A percentile compares a stretch with the other conserved stretches of the same genome.
These are phyloP conservation scores for Choristoneura rosaceana DNA, from an alignment of 2,888 invertebrate species.

Conservation along the genomic window DNA sequence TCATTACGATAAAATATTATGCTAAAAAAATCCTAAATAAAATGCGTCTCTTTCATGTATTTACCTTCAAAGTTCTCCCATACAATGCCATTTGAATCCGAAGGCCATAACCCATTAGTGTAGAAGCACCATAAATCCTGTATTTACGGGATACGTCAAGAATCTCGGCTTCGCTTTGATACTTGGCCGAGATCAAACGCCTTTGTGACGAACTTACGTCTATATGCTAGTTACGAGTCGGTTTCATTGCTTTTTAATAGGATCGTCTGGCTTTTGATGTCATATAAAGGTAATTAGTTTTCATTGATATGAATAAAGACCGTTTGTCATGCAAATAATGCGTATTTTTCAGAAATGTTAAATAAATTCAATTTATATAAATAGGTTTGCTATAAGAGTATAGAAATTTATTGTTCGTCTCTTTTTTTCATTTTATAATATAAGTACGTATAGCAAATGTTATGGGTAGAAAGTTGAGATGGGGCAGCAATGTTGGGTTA, in stretches of 20 bases:
- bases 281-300: not conserved
- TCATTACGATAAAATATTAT: no score
- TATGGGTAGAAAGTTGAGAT: no score
- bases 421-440: no score
- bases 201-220: not conserved
- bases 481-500: no score
- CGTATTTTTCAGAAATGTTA: no score
- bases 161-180: conserved; percentile 30
- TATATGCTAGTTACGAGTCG: not conserved
- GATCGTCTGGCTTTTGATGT: conserved; percentile 7
- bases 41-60: no score
- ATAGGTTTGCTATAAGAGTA: no score
- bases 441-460: no score
- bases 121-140: conserved; percentile 37
- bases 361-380: no score
- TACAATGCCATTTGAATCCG: not conserved
- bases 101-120: conserved; percentile 33
- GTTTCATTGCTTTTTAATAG: conserved; percentile 7
- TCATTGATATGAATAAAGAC: not conserved
- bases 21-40: no score
- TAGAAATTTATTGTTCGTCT: no score
- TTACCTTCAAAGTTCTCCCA: not conserved
- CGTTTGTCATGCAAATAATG: not conserved
- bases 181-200: conserved; percentile 34
- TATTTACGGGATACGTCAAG: conserved; percentile 27